phyloP scores from a whole-genome alignment of 2,888 invertebrate species.

The Paralinhomoeus sp. region DNA sequence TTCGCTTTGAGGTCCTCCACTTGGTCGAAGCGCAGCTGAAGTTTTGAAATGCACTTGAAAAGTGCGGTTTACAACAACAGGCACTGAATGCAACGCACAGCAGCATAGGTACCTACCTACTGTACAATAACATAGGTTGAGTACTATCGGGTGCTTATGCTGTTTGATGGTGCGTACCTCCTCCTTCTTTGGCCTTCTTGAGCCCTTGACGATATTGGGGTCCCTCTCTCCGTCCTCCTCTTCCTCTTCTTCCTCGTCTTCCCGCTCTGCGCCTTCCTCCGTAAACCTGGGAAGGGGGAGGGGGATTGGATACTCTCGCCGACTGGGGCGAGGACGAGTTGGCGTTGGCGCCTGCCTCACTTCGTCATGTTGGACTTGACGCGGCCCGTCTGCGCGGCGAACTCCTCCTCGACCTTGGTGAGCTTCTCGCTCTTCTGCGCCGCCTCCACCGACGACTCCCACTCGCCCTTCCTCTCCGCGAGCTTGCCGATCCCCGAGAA shows the following conservation, averaged over 20 bases:
- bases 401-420: slow-evolving; percentile 7
- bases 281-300: too few relatives aligned
- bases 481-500: slow-evolving; percentile 11
- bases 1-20: slow-evolving; percentile 22
- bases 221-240: slow-evolving; percentile 10
- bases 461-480: slow-evolving; percentile 17
- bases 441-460: slow-evolving; percentile 15
- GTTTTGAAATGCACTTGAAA: too few relatives aligned
- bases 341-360: too few relatives aligned
- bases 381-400: background rate
- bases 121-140: too few relatives aligned
- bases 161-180: background rate
- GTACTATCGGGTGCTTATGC: too few relatives aligned
- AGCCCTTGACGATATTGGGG: slow-evolving; percentile 13
- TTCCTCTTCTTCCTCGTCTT: slow-evolving; percentile 11
- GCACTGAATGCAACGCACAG: too few relatives aligned
- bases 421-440: slow-evolving; percentile 11
- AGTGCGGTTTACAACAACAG: too few relatives aligned
- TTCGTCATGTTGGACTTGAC: slow-evolving; percentile 2
- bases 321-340: too few relatives aligned
- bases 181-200: slow-evolving; percentile 10
- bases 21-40: slow-evolving; percentile 12
- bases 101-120: too few relatives aligned
- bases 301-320: too few relatives aligned
- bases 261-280: slow-evolving; percentile 11